Base-by-base conservation (phyloP, 2,113 vertebrate genomes). In the Haliaeetus leucogaster region DNA sequence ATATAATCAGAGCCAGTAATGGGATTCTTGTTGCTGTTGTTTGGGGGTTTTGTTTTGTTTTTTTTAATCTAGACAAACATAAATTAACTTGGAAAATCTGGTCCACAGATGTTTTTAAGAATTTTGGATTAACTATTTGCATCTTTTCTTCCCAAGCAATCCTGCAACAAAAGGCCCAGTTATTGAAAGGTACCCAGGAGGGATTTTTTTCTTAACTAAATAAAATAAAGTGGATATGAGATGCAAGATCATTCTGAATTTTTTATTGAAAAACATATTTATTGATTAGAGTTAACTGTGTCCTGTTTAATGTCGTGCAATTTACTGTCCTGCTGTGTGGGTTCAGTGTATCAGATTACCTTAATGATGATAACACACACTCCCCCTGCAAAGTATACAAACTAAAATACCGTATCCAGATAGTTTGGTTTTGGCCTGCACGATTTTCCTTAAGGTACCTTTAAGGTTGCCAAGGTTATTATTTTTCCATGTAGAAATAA, bases 71-170 rank as follows among this genome's bases (percentile, higher is more conserved):
- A 50, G 12, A n/a, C 13, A 92, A 80, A 74, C 19, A 47, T 50
- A 61, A 90, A 70, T 86, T 58, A 80, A 38, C 50, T 89, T 62
- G 55, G 70, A 86, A 95, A 96, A 88, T 93, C 66, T 96, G 90
- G 45, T 88, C 25, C 27, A n/a, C 40, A 92, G 66, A 71, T 90
- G 80, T 16, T 85, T 95, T 77, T 55, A 34, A 76, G 77, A 86
- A 55, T 23, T 7, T 16, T 36, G 8, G 4, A 10, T 86, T 38
- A 78, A 55, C 14, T 80, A 0, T 90, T 62, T 82, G 26, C 42
- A 43, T 82, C 26, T 63, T 67, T 92, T 72, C 38, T 91, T 93
- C 50, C 25, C 38, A 78, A 88, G 9, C 22, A 90, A 8, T 53
- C 14, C 30, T 70, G 22, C 26, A 71, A 47, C 36, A 86, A 59